Evolutionary conservation across 1,140 invertebrate genomes (phyloP).

Genomic region (Euborellia annulipes): DNA sequence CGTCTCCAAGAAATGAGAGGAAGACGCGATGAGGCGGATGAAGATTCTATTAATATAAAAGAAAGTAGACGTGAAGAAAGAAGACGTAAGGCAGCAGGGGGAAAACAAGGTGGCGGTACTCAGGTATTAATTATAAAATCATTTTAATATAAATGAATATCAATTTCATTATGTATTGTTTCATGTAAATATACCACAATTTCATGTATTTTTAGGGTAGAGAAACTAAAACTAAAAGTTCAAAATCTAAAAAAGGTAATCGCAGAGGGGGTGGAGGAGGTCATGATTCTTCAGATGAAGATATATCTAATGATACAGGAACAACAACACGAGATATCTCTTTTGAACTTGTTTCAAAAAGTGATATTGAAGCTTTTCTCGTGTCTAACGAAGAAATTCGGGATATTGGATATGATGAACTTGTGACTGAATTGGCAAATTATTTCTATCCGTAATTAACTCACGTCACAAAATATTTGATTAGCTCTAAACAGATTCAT

Average conservation of each 20-base stretch:
- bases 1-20: slow-evolving; percentile 26
- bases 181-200: too few species aligned
- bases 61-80: slow-evolving; percentile 70
- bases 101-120: slow-evolving; percentile 75
- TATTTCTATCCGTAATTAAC: slow-evolving; percentile 37
- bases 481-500: slow-evolving; percentile 21
- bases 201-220: slow-evolving; percentile 58
- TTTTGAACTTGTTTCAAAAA: background rate
- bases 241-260: slow-evolving; percentile 42
- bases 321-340: slow-evolving; percentile 22
- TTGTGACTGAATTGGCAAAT: slow-evolving; percentile 38
- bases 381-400: slow-evolving; percentile 21
- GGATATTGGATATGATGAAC: slow-evolving; percentile 44
- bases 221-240: slow-evolving; percentile 79
- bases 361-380: slow-evolving; percentile 4
- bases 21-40: slow-evolving; percentile 25
- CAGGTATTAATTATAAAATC: slow-evolving; percentile 31
- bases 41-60: slow-evolving; percentile 30
- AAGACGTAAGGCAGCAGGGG: slow-evolving; percentile 67
- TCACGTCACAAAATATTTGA: too few species aligned
- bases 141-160: background rate
- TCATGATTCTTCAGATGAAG: slow-evolving; percentile 30
- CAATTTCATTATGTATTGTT: background rate
- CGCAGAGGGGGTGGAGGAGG: slow-evolving; percentile 31
- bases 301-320: slow-evolving; percentile 29